Base-by-base conservation (phyloP, 2,113 vertebrate genomes). In the Ictalurus furcatus region DNA sequence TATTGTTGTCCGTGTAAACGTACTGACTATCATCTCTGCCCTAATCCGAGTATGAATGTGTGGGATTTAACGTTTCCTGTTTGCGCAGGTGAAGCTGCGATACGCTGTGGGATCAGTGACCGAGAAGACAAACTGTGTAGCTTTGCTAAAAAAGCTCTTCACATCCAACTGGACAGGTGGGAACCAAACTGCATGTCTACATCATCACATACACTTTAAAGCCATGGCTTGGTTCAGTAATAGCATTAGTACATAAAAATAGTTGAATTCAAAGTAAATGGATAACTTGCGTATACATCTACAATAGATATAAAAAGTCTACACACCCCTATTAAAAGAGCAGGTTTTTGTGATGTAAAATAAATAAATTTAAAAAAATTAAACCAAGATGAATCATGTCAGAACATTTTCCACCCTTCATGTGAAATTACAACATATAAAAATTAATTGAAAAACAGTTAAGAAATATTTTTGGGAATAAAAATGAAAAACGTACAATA, bases 141-240 rank as follows among this genome's bases (percentile, higher is more conserved):
- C 91, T 99, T 99, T 91, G 97, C 97, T 8, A 98, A 99, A 93
- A 99, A 99, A 93, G 97, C 98, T 80, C 95, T 98, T 61, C 97
- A 99, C 90, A 99, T 99, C 93, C 98, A 99, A 81, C 94, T 99
- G 94, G 98, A 99, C 94, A 99, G 98, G 98, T 99, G 94, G 93
- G 93, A 85, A 79, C 30, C 76, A 23, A 13, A 30, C 37, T 16
- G 37, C 48, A 84, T 14, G 34, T 40, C 34, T 61, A 16, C 37
- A 65, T 59, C 8, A 30, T 21, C 4, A 52, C 48, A 23, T 48
- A 4, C 74, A 14, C 37, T 12, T 48, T 14, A 71, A 30, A 69
- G 12, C 14, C 30, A 34, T 2, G 1, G 65, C n/a, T 25, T 2
- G 40, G 3, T 76, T 44, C 16, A 37, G 6, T 17, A 7, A 17